Evolutionary conservation across 1,140 invertebrate species (phyloP), one percentile per base, ranked within the genome.

Genomic region (Drosophila carrolli): DNA sequence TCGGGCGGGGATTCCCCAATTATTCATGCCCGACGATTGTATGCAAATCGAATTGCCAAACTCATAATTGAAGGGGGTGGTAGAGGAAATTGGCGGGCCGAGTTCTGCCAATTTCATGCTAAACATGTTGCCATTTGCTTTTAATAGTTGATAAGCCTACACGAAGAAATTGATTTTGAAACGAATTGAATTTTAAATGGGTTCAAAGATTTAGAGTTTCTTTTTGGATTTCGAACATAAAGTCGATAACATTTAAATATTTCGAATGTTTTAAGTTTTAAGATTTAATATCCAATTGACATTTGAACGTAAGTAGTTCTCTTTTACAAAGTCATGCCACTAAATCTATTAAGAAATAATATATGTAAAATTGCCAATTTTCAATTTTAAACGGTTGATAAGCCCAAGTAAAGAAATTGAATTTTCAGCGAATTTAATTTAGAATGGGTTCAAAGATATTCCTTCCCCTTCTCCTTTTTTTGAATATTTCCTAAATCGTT

Each of bases 41-140:
- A 85, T 86, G 82, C 83, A 86, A 88, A 86, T 86, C 84, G 82
- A 86, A 88, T 77, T 81, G 79, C 62, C 83, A 81, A 76, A 86
- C 71, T 81, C 72, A 83, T 84, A 84, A 80, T 78, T 61, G 73
- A 50, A 32, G 47, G 61, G 35, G 40, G 32, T 5, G 29, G 38
- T n/a, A 16, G 13, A 37, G 60, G 51, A 14, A 44, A 27, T 46
- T n/a, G 38, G 29, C 37, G n/a, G 41, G 29, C 29, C 35, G 51
- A 13, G 19, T 75, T 71, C 66, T 44, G 62, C 62, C 71, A 83
- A 86, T 86, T 86, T 79, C 79, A 86, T 79, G 82, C 56, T 70
- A 86, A 86, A 88, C 78, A 83, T 76, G 84, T 54, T 81, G 70
- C 75, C 82, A 71, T 88, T 86, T 86, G 78, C 78, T 68, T 70